Evolutionary conservation across 1,140 invertebrate species (phyloP), one percentile per base, ranked within the genome.

Genomic region (Drosophila dunni): DNA sequence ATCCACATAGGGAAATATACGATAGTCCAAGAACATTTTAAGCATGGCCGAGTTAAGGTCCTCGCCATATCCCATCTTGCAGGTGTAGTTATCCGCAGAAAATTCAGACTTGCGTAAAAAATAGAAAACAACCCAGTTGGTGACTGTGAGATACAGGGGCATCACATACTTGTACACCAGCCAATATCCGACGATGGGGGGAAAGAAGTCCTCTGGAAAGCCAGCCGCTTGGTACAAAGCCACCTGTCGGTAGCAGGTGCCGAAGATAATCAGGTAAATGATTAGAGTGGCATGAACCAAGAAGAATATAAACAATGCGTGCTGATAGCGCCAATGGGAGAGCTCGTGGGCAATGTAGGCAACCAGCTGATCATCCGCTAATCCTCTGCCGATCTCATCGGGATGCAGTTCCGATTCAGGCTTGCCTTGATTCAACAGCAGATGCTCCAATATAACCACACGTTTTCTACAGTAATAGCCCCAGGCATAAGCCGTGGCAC

Each of bases 301-400:
- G 0, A 1, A 1, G 9, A 88, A 36, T 0, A 13, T 5, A 9
- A 63, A 63, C 1, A 29, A 0, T 3, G 46, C 0, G 36, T 88
- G 66, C 2, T 11, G 7, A 17, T 48, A n/a, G 0, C 11, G 24
- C 71, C 72, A 80, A n/a, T 88, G 83, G 33, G 58, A 24, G 20
- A 88, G 54, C 11, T 77, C 72, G 11, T 88, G 83, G 4, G 64
- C 83, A 15, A 88, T 36, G 57, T 69, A 79, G 0, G 79, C 83
- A 0, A 65, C 69, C 38, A 83, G 0, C 24, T 88, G 50, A 0
- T 44, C 7, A 0, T 56, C 46, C 0, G 24, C 13, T 0, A 88
- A 61, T 0, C 83, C 83, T 0, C 36, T 58, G 7, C 76, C 72
- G 20, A 70, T 11, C 0, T 88, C 64, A 7, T 63, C 53, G 6